Evolutionary conservation across 2,797 vertebrate genomes (phyloP), one percentile per base, ranked within the genome.

Genomic region (Borostomias antarcticus): DNA sequence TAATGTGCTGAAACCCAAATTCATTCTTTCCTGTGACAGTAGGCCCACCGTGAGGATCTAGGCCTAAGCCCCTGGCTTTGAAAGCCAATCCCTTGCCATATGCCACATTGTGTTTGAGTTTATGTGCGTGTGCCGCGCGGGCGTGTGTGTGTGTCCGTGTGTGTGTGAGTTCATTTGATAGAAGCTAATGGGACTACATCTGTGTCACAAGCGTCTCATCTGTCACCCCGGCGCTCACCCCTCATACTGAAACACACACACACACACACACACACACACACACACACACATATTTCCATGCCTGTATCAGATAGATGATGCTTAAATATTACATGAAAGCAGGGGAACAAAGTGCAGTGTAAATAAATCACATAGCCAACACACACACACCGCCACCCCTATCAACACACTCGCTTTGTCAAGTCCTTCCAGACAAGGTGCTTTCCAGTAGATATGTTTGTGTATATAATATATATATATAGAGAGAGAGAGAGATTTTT

Each of bases 41-140:
- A n/a, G n/a, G n/a, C n/a, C n/a, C n/a, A n/a, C n/a, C n/a, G n/a
- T n/a, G n/a, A n/a, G n/a, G n/a, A n/a, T n/a, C n/a, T n/a, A n/a
- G 19, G 23, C 25, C 62, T 79, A 69, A 51, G 29, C 59, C 65
- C 64, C 65, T 56, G 52, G 66, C 6, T 11, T 50, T 13, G 19
- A 10, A 10, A 51, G 21, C 77, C 91, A 93, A 93, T 92, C 85
- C 86, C 75, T 87, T 91, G 91, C 89, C 72, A 80, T 90, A 80
- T 89, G 87, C 88, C 87, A 71, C 87, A 71, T 84, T 79, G 87
- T 89, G 93, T 90, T 81, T 78, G 28, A 84, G 82, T 81, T 82
- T 64, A 71, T 73, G 47, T 61, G 79, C 76, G 70, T 66, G 59
- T 57, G 62, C 28, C 69, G 74, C 2, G 35, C 75, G 73, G 78